Percentiles rank a stretch among this genome's conserved stretches.
Evolutionary conservation across 2,888 invertebrate species (phyloP).

Genomic region (Aphodius granarius): DNA sequence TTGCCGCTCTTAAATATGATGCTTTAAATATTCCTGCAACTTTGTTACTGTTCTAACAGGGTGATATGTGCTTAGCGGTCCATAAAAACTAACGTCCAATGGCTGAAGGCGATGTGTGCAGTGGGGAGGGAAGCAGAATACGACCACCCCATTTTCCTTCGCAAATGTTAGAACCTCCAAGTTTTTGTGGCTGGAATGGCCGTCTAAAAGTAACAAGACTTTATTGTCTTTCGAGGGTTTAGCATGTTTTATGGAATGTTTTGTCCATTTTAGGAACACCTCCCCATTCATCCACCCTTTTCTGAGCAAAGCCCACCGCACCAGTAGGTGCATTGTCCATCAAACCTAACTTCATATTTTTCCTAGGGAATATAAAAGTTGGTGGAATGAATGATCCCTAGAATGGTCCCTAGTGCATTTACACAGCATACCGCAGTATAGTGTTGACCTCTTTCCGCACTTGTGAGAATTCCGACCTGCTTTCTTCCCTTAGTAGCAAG

Average conservation of each 20-base stretch:
- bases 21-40: slow-evolving; percentile 37
- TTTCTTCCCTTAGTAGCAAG: slow-evolving; percentile 1
- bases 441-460: not conserved
- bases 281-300: slow-evolving; percentile 14
- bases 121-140: slow-evolving; percentile 46
- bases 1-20: slow-evolving; percentile 40
- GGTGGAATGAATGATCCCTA: slow-evolving; percentile 11
- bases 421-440: not conserved
- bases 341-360: slow-evolving; percentile 18
- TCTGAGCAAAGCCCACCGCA: slow-evolving; percentile 13
- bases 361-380: slow-evolving; percentile 18
- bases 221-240: slow-evolving; percentile 14
- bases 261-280: slow-evolving; percentile 16
- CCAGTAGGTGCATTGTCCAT: slow-evolving; percentile 14
- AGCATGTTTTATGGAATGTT: slow-evolving; percentile 16
- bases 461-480: slow-evolving; percentile 5
- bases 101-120: slow-evolving; percentile 44
- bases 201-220: slow-evolving; percentile 23
- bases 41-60: slow-evolving; percentile 41
- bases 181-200: slow-evolving; percentile 35
- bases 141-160: slow-evolving; percentile 40
- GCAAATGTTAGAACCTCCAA: slow-evolving; percentile 19
- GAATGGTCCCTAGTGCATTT: not conserved
- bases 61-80: slow-evolving; percentile 40
- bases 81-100: slow-evolving; percentile 41